These are phyloP conservation scores for Perodicticus potto DNA, from an alignment of 2,797 vertebrate species.

Conservation along the genomic window DNA sequence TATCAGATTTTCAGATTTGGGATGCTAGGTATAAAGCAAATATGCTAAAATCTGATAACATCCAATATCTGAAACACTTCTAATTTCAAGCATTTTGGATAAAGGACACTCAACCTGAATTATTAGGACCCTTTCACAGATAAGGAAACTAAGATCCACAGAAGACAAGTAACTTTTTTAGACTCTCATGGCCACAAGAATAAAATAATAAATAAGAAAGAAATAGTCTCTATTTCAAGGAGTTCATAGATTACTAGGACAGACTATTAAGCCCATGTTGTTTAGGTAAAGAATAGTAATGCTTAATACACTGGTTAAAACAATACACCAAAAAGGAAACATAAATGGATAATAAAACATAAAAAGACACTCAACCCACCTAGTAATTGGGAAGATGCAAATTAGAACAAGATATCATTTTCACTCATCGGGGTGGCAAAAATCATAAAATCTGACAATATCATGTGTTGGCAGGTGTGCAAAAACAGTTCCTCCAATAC, in stretches of 20 bases:
- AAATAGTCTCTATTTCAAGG: neutral
- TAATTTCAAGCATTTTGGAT: neutral
- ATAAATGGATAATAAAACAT: neutral
- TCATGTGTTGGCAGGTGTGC: neutral
- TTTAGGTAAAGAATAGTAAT: neutral
- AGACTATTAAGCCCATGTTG: neutral
- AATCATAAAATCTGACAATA: neutral
- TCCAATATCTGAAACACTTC: neutral
- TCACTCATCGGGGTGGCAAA: neutral
- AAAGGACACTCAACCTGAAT: neutral
- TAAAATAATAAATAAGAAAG: neutral
- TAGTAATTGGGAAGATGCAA: neutral
- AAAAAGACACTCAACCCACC: neutral
- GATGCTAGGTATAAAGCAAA: neutral
- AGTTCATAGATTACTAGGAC: neutral
- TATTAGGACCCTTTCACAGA: neutral
- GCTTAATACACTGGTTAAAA: neutral
- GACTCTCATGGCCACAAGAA: neutral
- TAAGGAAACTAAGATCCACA: neutral
- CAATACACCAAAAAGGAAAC: neutral
- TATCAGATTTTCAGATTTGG: neutral
- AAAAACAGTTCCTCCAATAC: neutral
- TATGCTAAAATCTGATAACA: neutral
- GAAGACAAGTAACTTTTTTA: neutral
- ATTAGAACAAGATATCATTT: neutral